phyloP scores from a whole-genome alignment of 2,888 invertebrate genomes.

The Hydrotaea diabolus region DNA sequence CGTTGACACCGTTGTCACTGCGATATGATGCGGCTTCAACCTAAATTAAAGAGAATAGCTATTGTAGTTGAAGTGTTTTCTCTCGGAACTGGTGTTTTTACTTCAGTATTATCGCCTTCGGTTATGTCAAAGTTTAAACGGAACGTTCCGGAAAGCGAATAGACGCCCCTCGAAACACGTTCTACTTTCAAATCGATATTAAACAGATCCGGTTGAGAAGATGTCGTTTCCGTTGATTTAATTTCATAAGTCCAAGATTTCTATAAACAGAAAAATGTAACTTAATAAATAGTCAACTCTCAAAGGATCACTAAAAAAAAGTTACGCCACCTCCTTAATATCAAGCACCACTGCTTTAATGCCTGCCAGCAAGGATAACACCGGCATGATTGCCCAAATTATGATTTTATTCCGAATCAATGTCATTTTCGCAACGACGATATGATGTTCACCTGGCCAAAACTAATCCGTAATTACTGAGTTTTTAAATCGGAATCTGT shows the following conservation, averaged over 20 bases:
- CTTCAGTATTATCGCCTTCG: conserved; percentile 42
- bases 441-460: not conserved
- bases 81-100: no score
- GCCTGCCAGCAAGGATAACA: not conserved
- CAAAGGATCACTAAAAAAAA: no score
- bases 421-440: not conserved
- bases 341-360: no score
- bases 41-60: conserved; percentile 49
- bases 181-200: conserved; percentile 44
- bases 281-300: no score
- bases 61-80: no score
- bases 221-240: conserved; percentile 23
- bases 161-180: conserved; percentile 66
- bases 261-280: not conserved
- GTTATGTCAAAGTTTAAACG: conserved; percentile 31
- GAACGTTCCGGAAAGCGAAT: conserved; percentile 51
- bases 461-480: not conserved
- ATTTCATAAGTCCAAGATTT: conserved; percentile 67
- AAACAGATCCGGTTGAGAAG: conserved; percentile 37
- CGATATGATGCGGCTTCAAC: conserved; percentile 55
- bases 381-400: not conserved
- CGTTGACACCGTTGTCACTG: conserved; percentile 60
- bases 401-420: not conserved
- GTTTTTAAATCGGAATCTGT: no score
- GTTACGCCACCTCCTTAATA: no score